These are phyloP conservation scores for Micromys minutus DNA, from an alignment of 2,113 vertebrate species.

Conservation along the genomic window DNA sequence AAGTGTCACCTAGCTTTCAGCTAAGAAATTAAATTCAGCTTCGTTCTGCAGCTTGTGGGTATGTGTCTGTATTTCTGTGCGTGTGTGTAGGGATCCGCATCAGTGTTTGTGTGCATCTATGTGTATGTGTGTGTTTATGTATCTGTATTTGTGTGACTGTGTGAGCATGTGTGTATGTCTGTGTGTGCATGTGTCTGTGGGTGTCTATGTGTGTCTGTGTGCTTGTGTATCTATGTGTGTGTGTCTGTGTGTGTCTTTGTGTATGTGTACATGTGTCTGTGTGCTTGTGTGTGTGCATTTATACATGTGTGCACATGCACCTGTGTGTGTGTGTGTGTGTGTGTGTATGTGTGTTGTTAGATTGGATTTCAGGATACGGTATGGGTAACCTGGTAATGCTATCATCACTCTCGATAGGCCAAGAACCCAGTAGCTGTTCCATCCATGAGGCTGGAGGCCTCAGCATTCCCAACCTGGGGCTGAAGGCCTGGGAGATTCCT, in stretches of 20 bases:
- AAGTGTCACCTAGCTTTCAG: neutral
- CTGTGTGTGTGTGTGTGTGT: no score
- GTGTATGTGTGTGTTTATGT: neutral
- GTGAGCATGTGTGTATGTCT: no score
- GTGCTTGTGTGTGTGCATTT: neutral
- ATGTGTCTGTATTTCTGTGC: neutral
- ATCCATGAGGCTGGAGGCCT: neutral
- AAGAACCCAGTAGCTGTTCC: neutral
- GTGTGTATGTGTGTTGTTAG: no score
- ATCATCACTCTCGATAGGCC: neutral
- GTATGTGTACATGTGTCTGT: neutral
- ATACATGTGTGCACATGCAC: no score
- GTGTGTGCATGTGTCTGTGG: neutral
- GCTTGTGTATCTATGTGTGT: neutral
- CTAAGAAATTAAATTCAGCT: constrained; percentile 22
- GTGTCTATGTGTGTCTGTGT: neutral
- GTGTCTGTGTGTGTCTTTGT: neutral
- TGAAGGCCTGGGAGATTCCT: neutral
- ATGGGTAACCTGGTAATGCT: neutral
- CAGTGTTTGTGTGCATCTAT: neutral
- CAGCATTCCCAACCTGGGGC: neutral
- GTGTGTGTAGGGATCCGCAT: no score
- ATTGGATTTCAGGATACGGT: neutral
- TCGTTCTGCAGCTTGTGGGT: neutral
- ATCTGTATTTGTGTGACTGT: neutral